Evolutionary conservation across 2,113 vertebrate genomes (phyloP).

Genomic region (Prolemur simus): DNA sequence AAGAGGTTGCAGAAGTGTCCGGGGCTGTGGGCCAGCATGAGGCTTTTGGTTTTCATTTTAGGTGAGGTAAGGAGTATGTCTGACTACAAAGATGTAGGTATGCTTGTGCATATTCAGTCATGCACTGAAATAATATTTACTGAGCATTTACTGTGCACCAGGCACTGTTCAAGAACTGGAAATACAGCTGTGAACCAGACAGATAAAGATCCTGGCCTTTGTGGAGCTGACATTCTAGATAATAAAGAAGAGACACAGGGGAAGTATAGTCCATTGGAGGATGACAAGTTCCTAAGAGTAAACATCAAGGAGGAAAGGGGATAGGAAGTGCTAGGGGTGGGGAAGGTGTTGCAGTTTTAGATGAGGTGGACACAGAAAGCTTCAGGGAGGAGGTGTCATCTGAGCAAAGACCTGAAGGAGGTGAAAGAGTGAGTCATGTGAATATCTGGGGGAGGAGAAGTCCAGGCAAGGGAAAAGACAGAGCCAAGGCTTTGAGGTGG

Average conservation of each 20-base stretch:
- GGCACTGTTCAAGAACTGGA: neutral
- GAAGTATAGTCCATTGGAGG: neutral
- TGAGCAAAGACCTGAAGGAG: slow-evolving; percentile 12
- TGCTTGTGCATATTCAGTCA: slow-evolving; percentile 11
- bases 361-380: neutral
- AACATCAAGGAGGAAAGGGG: neutral
- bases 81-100: slow-evolving; percentile 34
- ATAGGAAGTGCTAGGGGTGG: neutral
- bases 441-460: neutral
- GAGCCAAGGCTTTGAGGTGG: neutral
- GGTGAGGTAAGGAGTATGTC: neutral
- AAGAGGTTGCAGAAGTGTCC: neutral
- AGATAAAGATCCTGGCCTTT: neutral
- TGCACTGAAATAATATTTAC: slow-evolving; percentile 28
- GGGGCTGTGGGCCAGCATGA: neutral
- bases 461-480: neutral
- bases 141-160: neutral
- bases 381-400: neutral
- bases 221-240: neutral
- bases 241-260: slow-evolving; percentile 11
- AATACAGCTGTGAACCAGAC: neutral
- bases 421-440: neutral
- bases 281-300: slow-evolving; percentile 28
- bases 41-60: slow-evolving; percentile 26
- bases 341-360: neutral